Base-by-base conservation (phyloP, 2,797 vertebrate genomes). In the Sorex maritimensis region DNA sequence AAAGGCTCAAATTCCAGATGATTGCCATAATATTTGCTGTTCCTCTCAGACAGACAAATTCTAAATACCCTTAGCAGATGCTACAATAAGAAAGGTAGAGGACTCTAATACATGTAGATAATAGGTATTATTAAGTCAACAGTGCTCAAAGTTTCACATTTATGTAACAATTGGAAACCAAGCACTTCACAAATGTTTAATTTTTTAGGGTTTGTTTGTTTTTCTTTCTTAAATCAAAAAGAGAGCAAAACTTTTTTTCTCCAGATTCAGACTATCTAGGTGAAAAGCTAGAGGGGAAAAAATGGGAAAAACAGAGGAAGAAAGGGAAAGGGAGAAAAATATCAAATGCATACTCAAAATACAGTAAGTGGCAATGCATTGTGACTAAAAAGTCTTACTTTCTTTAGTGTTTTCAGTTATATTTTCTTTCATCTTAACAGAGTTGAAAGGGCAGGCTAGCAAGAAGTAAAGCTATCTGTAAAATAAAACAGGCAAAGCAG, bases 1-100 rank as follows among this genome's bases (percentile, higher is more conserved):
- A 46, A 19, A 83, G 86, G 46, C 84, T 94, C 77, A 75, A 72
- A 61, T 80, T 87, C 79, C 71, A 67, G 46, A 93, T 91, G 30
- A 8, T 52, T 65, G 23, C 67, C 15, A 55, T 34, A 74, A 72
- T n/a, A 68, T 79, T 68, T 87, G 21, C 26, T 71, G 74, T 71
- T 92, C 67, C 49, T 81, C 69, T 92, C 68, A 68, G 85, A 69
- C 2, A 84, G 8, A 86, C 26, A 91, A 86, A 82, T 30, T 55
- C 1, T 46, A 85, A 85, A 52, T 44, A 52, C 2, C 34, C 71
- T 79, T 71, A 21, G 49, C 41, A 67, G 26, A 52, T 34, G 68
- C 1, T 81, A 30, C 65, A 41, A 55, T 58, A 61, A 74, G 34
- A 82, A 67, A 11, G 13, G 21, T 65, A 46, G 13, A 23, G 15